These are phyloP conservation scores for Geococcyx californianus DNA, from an alignment of 2,113 vertebrate species.

Conservation along the genomic window DNA sequence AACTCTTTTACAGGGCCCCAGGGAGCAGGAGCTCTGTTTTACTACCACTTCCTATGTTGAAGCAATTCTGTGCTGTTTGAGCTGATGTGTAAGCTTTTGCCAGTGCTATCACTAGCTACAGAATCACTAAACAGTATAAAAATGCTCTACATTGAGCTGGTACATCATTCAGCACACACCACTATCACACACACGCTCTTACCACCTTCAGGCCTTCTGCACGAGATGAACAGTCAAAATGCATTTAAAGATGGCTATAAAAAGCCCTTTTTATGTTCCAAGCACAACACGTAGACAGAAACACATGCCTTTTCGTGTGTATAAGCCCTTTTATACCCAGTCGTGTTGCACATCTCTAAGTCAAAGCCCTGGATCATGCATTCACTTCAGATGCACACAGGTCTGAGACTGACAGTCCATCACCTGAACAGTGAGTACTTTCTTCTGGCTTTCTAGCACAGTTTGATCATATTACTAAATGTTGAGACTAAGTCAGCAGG, in stretches of 20 bases:
- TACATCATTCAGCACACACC: background rate
- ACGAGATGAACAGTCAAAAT: background rate
- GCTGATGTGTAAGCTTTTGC: background rate
- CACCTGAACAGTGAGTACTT: background rate
- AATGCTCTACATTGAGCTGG: background rate
- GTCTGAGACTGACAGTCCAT: background rate
- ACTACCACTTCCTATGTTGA: background rate
- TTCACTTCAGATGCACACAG: background rate
- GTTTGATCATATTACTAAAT: background rate
- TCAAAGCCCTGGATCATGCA: accelerated
- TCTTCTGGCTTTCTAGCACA: background rate
- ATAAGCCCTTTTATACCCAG: accelerated
- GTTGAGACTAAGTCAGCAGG: background rate
- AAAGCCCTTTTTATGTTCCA: background rate
- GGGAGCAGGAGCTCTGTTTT: background rate
- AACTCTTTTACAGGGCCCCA: background rate
- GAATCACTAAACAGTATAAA: background rate
- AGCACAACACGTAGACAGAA: background rate
- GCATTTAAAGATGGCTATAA: background rate
- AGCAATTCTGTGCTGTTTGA: background rate
- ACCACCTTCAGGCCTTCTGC: background rate
- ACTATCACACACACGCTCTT: no score
- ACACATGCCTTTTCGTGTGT: accelerated
- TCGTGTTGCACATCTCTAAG: background rate
- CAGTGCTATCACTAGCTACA: background rate